Evolutionary conservation across 92 coral and sea anemone genomes (phyloP).

Genomic region (Micromussa lordhowensis): DNA sequence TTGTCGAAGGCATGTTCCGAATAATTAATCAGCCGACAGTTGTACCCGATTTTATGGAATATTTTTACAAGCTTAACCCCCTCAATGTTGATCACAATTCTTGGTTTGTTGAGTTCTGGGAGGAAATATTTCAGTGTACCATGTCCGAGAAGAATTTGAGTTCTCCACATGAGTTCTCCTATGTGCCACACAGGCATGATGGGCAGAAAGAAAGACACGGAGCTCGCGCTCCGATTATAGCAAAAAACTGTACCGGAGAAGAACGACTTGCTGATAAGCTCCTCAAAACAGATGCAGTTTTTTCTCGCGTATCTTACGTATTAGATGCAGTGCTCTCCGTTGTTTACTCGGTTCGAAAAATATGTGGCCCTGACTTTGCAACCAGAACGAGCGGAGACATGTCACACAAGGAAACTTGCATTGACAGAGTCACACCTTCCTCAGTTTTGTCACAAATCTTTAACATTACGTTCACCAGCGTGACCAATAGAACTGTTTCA

Average conservation of each 20-base stretch:
- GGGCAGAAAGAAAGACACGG: too few relatives aligned
- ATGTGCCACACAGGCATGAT: too few relatives aligned
- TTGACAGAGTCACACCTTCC: constrained; percentile 27
- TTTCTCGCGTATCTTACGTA: constrained; percentile 74
- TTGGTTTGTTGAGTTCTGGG: constrained; percentile 78
- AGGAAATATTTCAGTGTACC: constrained; percentile 60
- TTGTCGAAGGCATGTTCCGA: constrained; percentile 73
- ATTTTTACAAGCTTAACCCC: constrained; percentile 67
- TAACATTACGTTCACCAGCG: constrained; percentile 48
- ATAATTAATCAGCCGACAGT: constrained; percentile 60
- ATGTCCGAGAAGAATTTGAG: constrained; percentile 13
- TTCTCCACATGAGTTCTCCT: too few relatives aligned
- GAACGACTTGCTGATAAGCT: constrained; percentile 14
- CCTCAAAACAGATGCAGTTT: constrained; percentile 27
- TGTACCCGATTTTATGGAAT: constrained; percentile 63
- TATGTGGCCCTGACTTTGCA: constrained; percentile 27
- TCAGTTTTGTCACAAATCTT: constrained; percentile 48
- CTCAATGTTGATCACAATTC: constrained; percentile 54
- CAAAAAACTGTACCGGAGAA: constrained; percentile 24
- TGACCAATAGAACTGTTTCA: constrained; percentile 51
- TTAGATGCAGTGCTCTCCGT: constrained; percentile 76
- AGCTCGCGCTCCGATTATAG: not conserved
- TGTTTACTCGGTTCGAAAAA: constrained; percentile 59
- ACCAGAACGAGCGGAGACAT: not conserved
- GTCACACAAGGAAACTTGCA: constrained; percentile 30